These are phyloP conservation scores for Chaunax sp. DNA, from an alignment of 2,797 vertebrate species.

Conservation along the genomic window DNA sequence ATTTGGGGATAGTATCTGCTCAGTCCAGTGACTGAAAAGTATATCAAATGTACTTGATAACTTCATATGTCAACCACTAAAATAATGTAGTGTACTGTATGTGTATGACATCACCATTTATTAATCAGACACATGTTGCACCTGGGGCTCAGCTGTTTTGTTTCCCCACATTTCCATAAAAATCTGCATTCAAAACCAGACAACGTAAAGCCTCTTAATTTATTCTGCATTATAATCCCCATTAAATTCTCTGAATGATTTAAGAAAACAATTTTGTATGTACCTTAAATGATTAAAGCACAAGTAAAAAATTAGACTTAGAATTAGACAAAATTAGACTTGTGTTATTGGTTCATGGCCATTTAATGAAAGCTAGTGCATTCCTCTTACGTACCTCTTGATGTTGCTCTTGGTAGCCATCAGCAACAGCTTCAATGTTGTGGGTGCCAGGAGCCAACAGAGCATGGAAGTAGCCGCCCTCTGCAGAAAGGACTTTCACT, in stretches of 20 bases:
- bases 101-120: neutral
- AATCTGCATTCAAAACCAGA: slow-evolving; percentile 4
- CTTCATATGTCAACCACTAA: neutral
- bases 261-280: neutral
- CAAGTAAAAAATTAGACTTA: neutral
- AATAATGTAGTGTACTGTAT: neutral
- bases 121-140: neutral
- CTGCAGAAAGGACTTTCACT: slow-evolving; percentile 85
- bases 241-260: neutral
- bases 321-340: neutral
- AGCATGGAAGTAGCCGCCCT: slow-evolving; percentile 93
- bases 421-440: slow-evolving; percentile 90
- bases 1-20: neutral
- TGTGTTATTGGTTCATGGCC: neutral
- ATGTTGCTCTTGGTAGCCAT: slow-evolving; percentile 93
- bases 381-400: slow-evolving; percentile 81
- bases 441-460: slow-evolving; percentile 92
- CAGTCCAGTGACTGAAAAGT: neutral
- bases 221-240: neutral
- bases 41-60: neutral
- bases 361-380: neutral
- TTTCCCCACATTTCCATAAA: slow-evolving; percentile 15
- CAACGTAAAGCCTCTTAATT: neutral
- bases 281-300: neutral
- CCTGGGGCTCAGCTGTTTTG: neutral